Conservation (phyloP, 2,797 vertebrate genomes). For the Enteromius viviparus region DNA sequence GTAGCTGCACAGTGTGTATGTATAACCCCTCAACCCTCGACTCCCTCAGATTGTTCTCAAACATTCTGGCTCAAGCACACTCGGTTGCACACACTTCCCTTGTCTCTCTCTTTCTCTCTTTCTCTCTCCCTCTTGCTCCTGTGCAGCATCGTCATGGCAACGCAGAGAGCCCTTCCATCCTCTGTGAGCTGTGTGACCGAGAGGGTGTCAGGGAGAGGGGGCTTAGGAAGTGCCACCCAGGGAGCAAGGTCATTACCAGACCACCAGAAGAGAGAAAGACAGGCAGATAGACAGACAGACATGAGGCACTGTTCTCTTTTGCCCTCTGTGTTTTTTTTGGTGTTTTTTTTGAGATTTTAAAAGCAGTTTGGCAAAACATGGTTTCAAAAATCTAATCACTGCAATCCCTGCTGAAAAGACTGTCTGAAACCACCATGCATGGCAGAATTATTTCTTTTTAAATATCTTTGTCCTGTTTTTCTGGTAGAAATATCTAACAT, state of each 20-base stretch:
- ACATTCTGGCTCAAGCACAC: slow-evolving; percentile 79
- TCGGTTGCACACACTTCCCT: slow-evolving; percentile 76
- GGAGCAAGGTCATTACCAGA: slow-evolving; percentile 58
- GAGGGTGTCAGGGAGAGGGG: slow-evolving; percentile 68
- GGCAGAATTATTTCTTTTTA: background rate
- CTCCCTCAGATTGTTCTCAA: slow-evolving; percentile 74
- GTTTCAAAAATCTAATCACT: background rate
- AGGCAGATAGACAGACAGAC: slow-evolving; percentile 37
- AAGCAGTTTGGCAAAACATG: slow-evolving; percentile 16
- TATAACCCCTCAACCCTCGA: slow-evolving; percentile 51
- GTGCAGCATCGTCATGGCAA: slow-evolving; percentile 84
- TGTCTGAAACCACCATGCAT: background rate
- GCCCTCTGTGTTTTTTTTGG: background rate
- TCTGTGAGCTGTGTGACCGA: slow-evolving; percentile 76
- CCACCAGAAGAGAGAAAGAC: slow-evolving; percentile 37
- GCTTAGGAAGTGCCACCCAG: slow-evolving; percentile 59
- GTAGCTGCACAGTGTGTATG: slow-evolving; percentile 46
- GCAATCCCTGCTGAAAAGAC: slow-evolving; percentile 35
- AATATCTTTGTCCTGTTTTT: background rate
- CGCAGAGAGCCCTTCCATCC: slow-evolving; percentile 82
- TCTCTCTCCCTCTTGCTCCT: slow-evolving; percentile 77
- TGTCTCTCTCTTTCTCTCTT: slow-evolving; percentile 28
- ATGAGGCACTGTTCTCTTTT: slow-evolving; percentile 32
- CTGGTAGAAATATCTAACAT: background rate
- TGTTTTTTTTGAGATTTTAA: background rate